Base-by-base conservation (phyloP, 2,113 vertebrate genomes). In the Saguinus midas region DNA sequence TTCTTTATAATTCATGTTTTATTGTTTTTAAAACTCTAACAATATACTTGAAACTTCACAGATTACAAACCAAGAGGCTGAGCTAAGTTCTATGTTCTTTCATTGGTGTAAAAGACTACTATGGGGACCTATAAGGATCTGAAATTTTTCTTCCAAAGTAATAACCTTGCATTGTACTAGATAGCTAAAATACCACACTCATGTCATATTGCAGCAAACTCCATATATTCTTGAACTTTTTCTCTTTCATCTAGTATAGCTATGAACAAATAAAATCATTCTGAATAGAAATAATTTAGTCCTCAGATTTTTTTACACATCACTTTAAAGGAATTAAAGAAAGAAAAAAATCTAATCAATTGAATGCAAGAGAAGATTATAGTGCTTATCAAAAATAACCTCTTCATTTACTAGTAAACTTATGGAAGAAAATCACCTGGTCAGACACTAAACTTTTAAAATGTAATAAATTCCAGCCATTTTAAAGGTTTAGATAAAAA, bases 101-200 rank as follows among this genome's bases (percentile, higher is more conserved):
- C 75, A 94, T 90, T 93, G 13, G 9, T 90, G 11, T n/a, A 89
- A 97, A 97, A 93, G 35, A 90, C 23, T 75, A 72, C n/a, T 93
- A 40, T 87, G 55, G 43, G 88, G 78, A 57, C 23, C 20, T 37
- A 72, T 40, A 75, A 94, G 35, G 25, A 40, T 81, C 83, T 91
- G 85, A 97, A 96, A 91, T 95, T 87, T 94, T 97, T 97, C 90
- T 96, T 96, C 64, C 92, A 95, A 96, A 92, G 43, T 93, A 96
- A 96, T 85, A 86, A 95, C 55, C 64, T 83, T 87, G 72, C 48
- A 91, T 84, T 81, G 86, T 32, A 92, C 23, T 7, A 86, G 25
- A 72, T 76, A 82, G 35, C 23, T 92, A 92, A 96, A 94, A 80
- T 94, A 79, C 64, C 13, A 52, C 27, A 89, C 12, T 85, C 16